These are phyloP conservation scores for Syngnathoides biaculeatus DNA, from an alignment of 2,113 vertebrate genomes.

Conservation along the genomic window DNA sequence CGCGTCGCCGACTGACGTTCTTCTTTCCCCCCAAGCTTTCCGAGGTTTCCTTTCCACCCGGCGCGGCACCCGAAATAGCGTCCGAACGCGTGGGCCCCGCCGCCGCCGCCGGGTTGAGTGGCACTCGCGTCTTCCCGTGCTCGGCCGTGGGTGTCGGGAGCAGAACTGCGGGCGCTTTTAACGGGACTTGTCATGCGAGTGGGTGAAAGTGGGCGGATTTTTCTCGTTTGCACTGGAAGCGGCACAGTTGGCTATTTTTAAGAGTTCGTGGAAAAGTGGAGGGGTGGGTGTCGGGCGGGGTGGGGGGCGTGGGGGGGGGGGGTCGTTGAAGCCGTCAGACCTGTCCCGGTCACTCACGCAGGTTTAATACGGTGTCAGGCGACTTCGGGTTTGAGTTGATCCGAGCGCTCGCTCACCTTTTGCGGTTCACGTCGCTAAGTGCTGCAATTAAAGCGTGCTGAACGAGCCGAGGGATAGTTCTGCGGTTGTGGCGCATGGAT, in stretches of 20 bases:
- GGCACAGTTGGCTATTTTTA: not conserved
- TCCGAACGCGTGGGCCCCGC: conserved; percentile 37
- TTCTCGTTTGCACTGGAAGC: not conserved
- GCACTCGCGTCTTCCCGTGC: conserved; percentile 46
- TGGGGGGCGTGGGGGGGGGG: not conserved
- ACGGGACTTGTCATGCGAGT: conserved; percentile 35
- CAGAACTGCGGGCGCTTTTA: conserved; percentile 57
- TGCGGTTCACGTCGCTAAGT: conserved; percentile 31
- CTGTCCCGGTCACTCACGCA: conserved; percentile 21
- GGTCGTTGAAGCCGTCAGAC: conserved; percentile 11
- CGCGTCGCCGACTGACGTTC: not conserved
- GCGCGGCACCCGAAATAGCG: conserved; percentile 39
- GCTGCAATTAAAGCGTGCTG: conserved; percentile 34
- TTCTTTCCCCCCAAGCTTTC: too few relatives aligned
- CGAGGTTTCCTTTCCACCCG: conserved; percentile 22
- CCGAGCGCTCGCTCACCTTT: conserved; percentile 25
- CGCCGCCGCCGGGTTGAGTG: conserved; percentile 46
- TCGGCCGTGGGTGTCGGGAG: conserved; percentile 56
- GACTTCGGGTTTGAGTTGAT: conserved; percentile 13
- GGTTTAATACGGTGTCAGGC: conserved; percentile 17
- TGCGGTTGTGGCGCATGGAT: conserved; percentile 17
- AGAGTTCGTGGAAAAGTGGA: not conserved
- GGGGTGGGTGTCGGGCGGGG: not conserved
- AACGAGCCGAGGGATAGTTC: conserved; percentile 31
- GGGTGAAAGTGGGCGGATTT: conserved; percentile 42